A percentile compares a stretch with the other conserved stretches of the same genome.
These are phyloP conservation scores for Lasius platythorax DNA, from an alignment of 2,888 invertebrate species.

Conservation along the genomic window DNA sequence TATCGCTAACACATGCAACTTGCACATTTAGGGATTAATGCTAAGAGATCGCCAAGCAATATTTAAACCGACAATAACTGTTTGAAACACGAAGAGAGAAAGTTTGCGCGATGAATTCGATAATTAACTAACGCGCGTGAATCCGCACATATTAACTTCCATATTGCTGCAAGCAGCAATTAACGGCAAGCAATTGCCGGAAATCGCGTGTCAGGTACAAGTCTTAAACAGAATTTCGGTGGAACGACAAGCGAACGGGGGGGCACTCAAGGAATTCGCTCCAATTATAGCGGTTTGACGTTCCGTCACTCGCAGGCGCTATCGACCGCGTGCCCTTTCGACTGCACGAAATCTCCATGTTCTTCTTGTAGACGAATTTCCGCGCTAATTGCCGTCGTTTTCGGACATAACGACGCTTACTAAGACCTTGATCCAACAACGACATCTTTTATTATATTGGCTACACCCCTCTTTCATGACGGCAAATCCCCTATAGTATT, in stretches of 20 bases:
- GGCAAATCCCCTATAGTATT: background rate
- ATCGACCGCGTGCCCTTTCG: slow-evolving; percentile 35
- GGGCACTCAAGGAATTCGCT: slow-evolving; percentile 66
- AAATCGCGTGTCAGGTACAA: slow-evolving; percentile 69
- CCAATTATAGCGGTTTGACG: slow-evolving; percentile 72
- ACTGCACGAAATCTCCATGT: slow-evolving; percentile 36
- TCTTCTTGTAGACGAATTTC: slow-evolving; percentile 45
- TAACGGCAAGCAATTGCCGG: slow-evolving; percentile 40
- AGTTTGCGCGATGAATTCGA: background rate
- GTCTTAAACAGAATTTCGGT: slow-evolving; percentile 51
- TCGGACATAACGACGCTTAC: background rate
- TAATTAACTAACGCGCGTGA: slow-evolving; percentile 17
- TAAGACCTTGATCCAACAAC: background rate
- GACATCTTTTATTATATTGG: background rate
- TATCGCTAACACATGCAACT: background rate
- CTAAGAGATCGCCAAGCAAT: background rate
- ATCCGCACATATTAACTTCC: background rate
- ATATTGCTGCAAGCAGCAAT: slow-evolving; percentile 21
- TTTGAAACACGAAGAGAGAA: background rate
- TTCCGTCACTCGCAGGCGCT: slow-evolving; percentile 64
- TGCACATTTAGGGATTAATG: background rate
- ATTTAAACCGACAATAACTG: background rate
- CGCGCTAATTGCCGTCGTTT: slow-evolving; percentile 59
- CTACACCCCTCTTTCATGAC: too few species aligned
- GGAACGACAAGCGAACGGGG: slow-evolving; percentile 57